Percentiles rank a stretch among this genome's conserved stretches.
These are phyloP conservation scores for Aplysia californica DNA, from an alignment of 1,140 invertebrate genomes.

Conservation along the genomic window DNA sequence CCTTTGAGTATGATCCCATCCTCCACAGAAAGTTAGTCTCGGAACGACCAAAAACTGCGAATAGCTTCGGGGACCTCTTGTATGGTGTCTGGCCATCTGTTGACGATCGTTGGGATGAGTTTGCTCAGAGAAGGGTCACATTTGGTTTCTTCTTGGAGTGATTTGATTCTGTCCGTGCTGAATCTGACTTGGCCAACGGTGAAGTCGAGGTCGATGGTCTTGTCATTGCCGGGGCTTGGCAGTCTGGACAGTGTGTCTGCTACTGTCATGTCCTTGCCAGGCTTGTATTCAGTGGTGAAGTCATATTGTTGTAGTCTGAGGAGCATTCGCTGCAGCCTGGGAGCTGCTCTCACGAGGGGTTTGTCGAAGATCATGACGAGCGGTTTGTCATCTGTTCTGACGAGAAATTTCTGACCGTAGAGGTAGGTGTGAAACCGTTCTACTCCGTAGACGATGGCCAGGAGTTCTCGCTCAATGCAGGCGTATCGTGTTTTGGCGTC, in stretches of 20 bases:
- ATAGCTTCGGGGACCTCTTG: not conserved
- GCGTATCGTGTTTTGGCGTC: conserved; percentile 62
- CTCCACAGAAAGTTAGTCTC: conserved; percentile 3
- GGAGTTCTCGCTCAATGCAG: conserved; percentile 69
- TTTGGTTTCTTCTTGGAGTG: conserved; percentile 7
- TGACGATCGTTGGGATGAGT: not conserved
- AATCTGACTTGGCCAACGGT: conserved; percentile 5
- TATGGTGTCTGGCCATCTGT: conserved; percentile 21
- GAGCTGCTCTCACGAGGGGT: conserved; percentile 27
- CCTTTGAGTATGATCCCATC: conserved; percentile 15
- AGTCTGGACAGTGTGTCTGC: conserved; percentile 39
- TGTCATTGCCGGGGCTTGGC: not conserved
- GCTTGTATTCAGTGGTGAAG: conserved; percentile 42
- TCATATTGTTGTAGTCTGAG: conserved; percentile 36
- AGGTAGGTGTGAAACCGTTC: conserved; percentile 66
- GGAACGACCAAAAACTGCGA: not conserved
- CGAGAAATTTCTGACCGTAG: conserved; percentile 54
- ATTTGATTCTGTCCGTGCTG: not conserved
- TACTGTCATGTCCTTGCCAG: conserved; percentile 35
- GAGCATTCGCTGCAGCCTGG: conserved; percentile 42
- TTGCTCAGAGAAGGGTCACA: not conserved
- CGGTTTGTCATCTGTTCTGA: conserved; percentile 55
- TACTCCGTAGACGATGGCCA: conserved; percentile 59
- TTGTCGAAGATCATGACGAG: conserved; percentile 40
- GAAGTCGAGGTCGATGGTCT: not conserved